Evolutionary conservation across 2,888 invertebrate genomes (phyloP), one percentile per base, ranked within the genome.

Genomic region (Lasioglossum leucozonium): DNA sequence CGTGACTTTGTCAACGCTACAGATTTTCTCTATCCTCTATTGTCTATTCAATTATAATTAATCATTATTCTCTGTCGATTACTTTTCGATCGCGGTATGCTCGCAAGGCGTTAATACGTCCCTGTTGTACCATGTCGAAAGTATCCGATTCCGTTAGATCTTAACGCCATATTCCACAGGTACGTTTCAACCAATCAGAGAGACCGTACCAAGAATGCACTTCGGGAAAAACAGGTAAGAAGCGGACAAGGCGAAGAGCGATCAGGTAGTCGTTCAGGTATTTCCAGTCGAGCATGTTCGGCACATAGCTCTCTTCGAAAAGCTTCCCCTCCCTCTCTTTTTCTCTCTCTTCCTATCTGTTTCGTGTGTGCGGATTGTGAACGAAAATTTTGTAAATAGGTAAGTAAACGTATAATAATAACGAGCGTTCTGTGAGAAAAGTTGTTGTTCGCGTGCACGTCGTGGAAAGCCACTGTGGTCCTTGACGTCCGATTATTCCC

Each of bases 271-370:
- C 90, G 92, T 89, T 91, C 92, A 93, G 91, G 93, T 92, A 93
- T 93, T 93, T 93, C 88, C 93, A 93, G 92, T 93, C 92, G 93
- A 94, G 93, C 91, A 94, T 94, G 94, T 93, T 93, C 93, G 94
- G 93, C 90, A 92, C 93, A 89, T 91, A 91, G 91, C 87, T 91
- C 89, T 88, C 86, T 82, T 88, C 51, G 83, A 87, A 62, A 85
- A 84, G 72, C 37, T 65, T 58, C 44, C 76, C 55, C 76, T 78
- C 76, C 83, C 80, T 72, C 62, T 76, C 78, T 72, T 76, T 58
- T 74, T 74, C 72, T 67, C 73, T 65, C 40, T 58, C 65, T 44
- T 65, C 47, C 79, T 71, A 71, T 62, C 18, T 44, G 79, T 76
- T 76, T 37, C 67, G 86, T 78, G 84, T 74, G 88, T 75, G 82